Evolutionary conservation across 2,888 invertebrate genomes (phyloP).

Genomic region (Cataglyphis cursor): DNA sequence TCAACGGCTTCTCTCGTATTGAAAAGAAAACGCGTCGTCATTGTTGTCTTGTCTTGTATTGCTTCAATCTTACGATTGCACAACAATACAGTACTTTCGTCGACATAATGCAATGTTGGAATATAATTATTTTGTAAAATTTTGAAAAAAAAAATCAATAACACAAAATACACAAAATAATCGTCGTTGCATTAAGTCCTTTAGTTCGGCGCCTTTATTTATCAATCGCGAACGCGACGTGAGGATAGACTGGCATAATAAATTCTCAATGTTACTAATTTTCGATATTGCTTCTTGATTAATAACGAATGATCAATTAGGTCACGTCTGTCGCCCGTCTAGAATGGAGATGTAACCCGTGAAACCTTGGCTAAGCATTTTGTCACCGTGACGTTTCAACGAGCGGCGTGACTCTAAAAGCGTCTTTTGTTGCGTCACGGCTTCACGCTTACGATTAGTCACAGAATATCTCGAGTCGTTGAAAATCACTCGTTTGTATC

Average conservation of each 20-base stretch:
- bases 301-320: conserved; percentile 37
- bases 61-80: background rate
- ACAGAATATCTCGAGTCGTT: conserved; percentile 68
- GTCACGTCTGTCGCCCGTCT: conserved; percentile 46
- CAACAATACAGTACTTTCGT: background rate
- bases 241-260: background rate
- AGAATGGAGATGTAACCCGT: conserved; percentile 30
- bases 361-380: conserved; percentile 21
- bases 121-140: background rate
- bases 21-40: conserved; percentile 4
- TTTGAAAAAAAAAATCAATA: background rate
- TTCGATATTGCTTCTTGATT: conserved; percentile 2
- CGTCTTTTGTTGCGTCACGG: conserved; percentile 66
- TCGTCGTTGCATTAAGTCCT: background rate
- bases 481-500: conserved; percentile 59
- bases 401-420: conserved; percentile 33
- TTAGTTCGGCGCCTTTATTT: background rate
- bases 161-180: background rate
- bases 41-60: conserved; percentile 9
- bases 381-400: conserved; percentile 25
- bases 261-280: background rate
- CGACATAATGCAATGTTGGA: background rate
- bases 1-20: background rate
- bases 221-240: background rate
- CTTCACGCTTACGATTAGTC: conserved; percentile 65